Evolutionary conservation across 1,140 invertebrate genomes (phyloP), one percentile per base, ranked within the genome.

Genomic region (Trichonephila clavipes): DNA sequence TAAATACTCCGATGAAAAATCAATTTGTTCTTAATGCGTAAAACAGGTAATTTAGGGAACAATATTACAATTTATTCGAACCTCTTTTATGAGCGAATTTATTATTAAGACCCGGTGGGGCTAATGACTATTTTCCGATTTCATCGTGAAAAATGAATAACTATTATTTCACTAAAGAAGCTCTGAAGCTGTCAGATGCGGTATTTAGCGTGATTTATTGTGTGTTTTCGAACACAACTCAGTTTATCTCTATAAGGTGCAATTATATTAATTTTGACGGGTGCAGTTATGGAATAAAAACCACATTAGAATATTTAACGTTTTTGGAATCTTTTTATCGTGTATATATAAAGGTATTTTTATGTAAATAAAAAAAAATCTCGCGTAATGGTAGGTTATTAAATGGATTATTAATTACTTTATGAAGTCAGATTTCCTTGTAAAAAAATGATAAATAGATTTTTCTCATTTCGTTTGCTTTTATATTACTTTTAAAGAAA

Each of bases 91-190:
- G 28, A 14, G 72, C 16, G 72, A 77, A 77, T 77, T 77, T 77
- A 77, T 34, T 77, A 40, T 34, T 40, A 77, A 14, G 72, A 19
- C 28, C 72, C 5, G 16, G 18, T 3, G 72, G 34, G 34, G 72
- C 34, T 77, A 77, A 77, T 77, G 72, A 77, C 72, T 77, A 77
- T 77, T 77, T 77, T 40, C 72, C 72, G 72, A 77, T 77, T 28
- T 34, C 72, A 77, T 24, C 28, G 34, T 77, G 72, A 77, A 77
- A 77, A 77, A 77, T 77, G 72, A 34, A 34, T 77, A 77, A 77
- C 72, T 77, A 77, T 77, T 77, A 77, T 40, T 77, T 77, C 14
- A 40, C 72, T 34, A 14, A 77, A 77, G 72, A 77, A 77, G 34
- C 28, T 40, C 5, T 7, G 72, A 34, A 34, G 72, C 72, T 77